phyloP scores from a whole-genome alignment of 2,113 vertebrate species.

The Notiomystis cincta region DNA sequence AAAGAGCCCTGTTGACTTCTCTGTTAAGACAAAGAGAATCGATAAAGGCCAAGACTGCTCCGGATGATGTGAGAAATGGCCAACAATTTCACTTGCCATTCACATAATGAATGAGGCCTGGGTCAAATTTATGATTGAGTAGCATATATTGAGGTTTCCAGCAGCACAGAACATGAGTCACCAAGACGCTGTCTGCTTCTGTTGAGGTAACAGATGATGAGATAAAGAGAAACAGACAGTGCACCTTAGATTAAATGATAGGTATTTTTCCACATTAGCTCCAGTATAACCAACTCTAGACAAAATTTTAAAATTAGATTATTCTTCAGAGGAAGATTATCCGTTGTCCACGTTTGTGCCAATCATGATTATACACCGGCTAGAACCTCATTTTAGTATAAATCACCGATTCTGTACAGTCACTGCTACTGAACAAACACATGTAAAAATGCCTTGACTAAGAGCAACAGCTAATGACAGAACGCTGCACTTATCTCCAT shows the following conservation, averaged over 20 bases:
- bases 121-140: neutral
- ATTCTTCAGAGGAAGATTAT: slow-evolving; percentile 21
- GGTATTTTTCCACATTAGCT: slow-evolving; percentile 32
- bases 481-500: neutral
- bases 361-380: neutral
- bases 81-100: slow-evolving; percentile 36
- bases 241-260: slow-evolving; percentile 7
- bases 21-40: neutral
- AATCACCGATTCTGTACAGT: neutral
- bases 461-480: neutral
- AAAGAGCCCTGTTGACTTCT: neutral
- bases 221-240: slow-evolving; percentile 31
- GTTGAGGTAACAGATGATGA: slow-evolving; percentile 37
- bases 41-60: neutral
- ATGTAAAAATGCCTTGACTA: neutral
- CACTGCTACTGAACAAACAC: neutral
- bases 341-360: neutral
- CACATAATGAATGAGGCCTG: slow-evolving; percentile 34
- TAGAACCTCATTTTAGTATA: neutral
- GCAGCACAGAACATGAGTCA: slow-evolving; percentile 26
- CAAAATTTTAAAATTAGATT: slow-evolving; percentile 32
- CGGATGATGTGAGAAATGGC: slow-evolving; percentile 25
- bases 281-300: neutral
- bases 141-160: neutral
- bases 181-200: slow-evolving; percentile 18